Conservation (phyloP, 2,888 invertebrate species). For the Papilio protenor region DNA sequence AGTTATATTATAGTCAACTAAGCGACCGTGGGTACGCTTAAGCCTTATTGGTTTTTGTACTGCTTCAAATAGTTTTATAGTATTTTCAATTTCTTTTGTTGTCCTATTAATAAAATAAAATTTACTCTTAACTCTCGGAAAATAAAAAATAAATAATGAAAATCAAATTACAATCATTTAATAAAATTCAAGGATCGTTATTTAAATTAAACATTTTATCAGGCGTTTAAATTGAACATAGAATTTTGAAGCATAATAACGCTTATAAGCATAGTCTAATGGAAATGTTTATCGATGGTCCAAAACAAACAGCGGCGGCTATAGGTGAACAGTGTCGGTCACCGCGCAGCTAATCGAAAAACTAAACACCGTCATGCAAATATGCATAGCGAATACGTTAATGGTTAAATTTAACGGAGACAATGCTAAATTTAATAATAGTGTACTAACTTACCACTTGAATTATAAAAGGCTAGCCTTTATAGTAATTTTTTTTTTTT, state of each 20-base stretch:
- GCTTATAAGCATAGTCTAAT: neutral
- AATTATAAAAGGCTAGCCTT: neutral
- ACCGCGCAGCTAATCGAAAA: slow-evolving; percentile 18
- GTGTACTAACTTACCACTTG: neutral
- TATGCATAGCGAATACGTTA: slow-evolving; percentile 4
- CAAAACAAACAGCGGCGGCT: slow-evolving; percentile 15
- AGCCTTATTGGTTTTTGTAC: too few relatives aligned
- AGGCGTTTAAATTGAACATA: neutral
- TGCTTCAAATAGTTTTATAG: too few relatives aligned
- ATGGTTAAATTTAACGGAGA: neutral
- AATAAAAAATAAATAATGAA: too few relatives aligned
- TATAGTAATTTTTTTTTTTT: neutral
- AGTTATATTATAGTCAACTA: too few relatives aligned
- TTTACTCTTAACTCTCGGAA: too few relatives aligned
- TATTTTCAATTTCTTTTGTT: too few relatives aligned
- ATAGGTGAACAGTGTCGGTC: slow-evolving; percentile 12
- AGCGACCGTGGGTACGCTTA: too few relatives aligned
- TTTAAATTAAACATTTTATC: neutral
- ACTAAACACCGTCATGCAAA: slow-evolving; percentile 15
- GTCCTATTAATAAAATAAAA: too few relatives aligned
- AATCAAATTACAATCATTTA: too few relatives aligned
- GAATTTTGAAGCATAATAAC: neutral
- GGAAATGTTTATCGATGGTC: slow-evolving; percentile 6
- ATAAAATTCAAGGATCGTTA: neutral
- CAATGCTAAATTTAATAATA: neutral